Conservation (phyloP, 2,113 vertebrate species). For the Salvelinus alpinus region DNA sequence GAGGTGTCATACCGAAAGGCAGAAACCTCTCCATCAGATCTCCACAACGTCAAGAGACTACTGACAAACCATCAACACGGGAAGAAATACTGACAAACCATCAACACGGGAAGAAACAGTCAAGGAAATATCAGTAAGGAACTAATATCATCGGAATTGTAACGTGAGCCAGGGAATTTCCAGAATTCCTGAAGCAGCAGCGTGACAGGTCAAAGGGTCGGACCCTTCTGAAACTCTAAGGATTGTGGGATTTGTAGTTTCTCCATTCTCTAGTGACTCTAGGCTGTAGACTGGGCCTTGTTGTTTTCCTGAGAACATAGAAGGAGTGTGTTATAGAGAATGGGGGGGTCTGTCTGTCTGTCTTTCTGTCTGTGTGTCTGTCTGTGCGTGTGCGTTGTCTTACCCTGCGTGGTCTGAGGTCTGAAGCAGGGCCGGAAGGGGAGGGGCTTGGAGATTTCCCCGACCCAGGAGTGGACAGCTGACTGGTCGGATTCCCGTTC, state of each 20-base stretch:
- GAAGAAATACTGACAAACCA: neutral
- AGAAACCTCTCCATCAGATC: slow-evolving; percentile 21
- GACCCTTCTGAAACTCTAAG: slow-evolving; percentile 49
- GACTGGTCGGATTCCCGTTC: slow-evolving; percentile 94
- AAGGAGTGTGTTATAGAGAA: slow-evolving; percentile 60
- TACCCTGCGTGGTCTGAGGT: slow-evolving; percentile 91
- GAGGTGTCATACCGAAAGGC: neutral
- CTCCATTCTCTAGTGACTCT: slow-evolving; percentile 56
- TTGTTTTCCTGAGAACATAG: slow-evolving; percentile 80
- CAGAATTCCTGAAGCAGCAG: slow-evolving; percentile 35
- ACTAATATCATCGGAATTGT: slow-evolving; percentile 26
- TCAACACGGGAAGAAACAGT: neutral
- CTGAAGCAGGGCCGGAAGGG: slow-evolving; percentile 87
- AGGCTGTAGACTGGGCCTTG: slow-evolving; percentile 71
- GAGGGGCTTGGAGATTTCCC: slow-evolving; percentile 93
- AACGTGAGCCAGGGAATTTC: slow-evolving; percentile 37
- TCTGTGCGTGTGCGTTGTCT: slow-evolving; percentile 52
- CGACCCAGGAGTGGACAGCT: slow-evolving; percentile 91
- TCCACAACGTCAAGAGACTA: neutral
- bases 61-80: neutral
- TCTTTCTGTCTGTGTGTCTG: neutral
- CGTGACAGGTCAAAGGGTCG: slow-evolving; percentile 45
- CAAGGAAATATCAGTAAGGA: slow-evolving; percentile 23
- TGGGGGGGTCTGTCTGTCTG: neutral
- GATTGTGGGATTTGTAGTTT: slow-evolving; percentile 52